These are phyloP conservation scores for Spodoptera litura DNA, from an alignment of 1,140 invertebrate genomes.

Conservation along the genomic window DNA sequence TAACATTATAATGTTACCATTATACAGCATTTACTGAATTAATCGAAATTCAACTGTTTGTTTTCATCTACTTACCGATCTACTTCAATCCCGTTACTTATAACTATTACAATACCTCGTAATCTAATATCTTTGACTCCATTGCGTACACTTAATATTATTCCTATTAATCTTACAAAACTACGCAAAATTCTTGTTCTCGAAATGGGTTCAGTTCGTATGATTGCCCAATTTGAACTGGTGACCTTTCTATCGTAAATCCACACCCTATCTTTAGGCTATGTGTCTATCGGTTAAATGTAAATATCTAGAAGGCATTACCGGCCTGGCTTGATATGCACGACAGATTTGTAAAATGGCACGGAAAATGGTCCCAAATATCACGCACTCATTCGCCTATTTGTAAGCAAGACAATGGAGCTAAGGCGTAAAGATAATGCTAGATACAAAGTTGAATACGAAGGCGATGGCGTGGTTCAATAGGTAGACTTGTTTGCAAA, in stretches of 20 bases:
- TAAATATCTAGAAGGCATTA: conserved; percentile 41
- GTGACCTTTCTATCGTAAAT: conserved; percentile 45
- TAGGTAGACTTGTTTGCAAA: too few species aligned
- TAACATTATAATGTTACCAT: not conserved
- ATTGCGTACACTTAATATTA: conserved; percentile 22
- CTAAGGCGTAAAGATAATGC: conserved; percentile 22
- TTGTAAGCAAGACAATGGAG: conserved; percentile 33
- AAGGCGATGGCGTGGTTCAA: not conserved
- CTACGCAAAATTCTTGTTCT: conserved; percentile 40
- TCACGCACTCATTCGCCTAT: conserved; percentile 34
- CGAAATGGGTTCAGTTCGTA: conserved; percentile 29
- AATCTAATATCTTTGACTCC: conserved; percentile 28
- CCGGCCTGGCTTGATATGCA: conserved; percentile 38
- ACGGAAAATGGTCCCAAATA: conserved; percentile 29
- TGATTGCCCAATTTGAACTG: conserved; percentile 43
- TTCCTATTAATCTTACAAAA: conserved; percentile 39
- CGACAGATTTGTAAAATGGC: conserved; percentile 38
- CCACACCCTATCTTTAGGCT: conserved; percentile 38
- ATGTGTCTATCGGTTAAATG: conserved; percentile 36
- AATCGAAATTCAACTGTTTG: not conserved
- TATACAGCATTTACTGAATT: conserved; percentile 16
- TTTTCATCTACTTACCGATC: not conserved
- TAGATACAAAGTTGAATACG: conserved; percentile 25
- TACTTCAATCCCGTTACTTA: conserved; percentile 1
- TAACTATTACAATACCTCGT: conserved; percentile 20